A percentile compares a stretch with the other conserved stretches of the same genome.
Conservation (phyloP, 2,888 invertebrate genomes). For the Stenolophus ochropezus region DNA sequence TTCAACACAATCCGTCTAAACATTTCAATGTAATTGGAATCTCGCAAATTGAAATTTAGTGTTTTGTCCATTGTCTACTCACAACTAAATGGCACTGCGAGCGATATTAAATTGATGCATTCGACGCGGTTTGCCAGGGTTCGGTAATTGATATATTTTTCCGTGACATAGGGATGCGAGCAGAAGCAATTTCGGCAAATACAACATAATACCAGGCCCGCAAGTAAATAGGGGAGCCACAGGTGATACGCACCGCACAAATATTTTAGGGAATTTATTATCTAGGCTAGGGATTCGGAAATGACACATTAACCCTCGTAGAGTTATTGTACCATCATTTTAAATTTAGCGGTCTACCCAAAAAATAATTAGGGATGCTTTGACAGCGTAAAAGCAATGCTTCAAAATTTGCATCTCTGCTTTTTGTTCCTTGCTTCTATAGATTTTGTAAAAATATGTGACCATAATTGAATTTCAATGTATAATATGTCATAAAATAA, state of each 20-base stretch:
- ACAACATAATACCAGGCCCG: slow-evolving; percentile 19
- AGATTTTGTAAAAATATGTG: no score
- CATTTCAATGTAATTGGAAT: no score
- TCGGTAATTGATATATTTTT: slow-evolving; percentile 22
- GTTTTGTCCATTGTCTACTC: no score
- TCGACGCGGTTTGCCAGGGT: slow-evolving; percentile 9
- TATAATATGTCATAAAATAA: no score
- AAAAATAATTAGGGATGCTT: slow-evolving; percentile 7
- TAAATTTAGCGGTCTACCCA: slow-evolving; percentile 1
- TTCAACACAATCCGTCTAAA: no score
- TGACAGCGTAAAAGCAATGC: no score
- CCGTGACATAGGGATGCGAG: background rate
- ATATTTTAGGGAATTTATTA: slow-evolving; percentile 35
- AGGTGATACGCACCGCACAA: slow-evolving; percentile 25
- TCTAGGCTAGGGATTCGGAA: slow-evolving; percentile 32
- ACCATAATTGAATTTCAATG: no score
- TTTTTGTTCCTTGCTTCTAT: no score
- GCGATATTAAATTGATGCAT: slow-evolving; percentile 4
- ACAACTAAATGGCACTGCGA: no score
- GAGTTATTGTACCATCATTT: slow-evolving; percentile 26
- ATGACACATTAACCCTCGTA: slow-evolving; percentile 31
- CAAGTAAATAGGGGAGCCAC: slow-evolving; percentile 37
- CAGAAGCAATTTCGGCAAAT: slow-evolving; percentile 12
- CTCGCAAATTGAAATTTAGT: no score
- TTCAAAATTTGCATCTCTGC: no score